Conservation (phyloP, 2,797 vertebrate genomes). For the Enteromius mattozi region DNA sequence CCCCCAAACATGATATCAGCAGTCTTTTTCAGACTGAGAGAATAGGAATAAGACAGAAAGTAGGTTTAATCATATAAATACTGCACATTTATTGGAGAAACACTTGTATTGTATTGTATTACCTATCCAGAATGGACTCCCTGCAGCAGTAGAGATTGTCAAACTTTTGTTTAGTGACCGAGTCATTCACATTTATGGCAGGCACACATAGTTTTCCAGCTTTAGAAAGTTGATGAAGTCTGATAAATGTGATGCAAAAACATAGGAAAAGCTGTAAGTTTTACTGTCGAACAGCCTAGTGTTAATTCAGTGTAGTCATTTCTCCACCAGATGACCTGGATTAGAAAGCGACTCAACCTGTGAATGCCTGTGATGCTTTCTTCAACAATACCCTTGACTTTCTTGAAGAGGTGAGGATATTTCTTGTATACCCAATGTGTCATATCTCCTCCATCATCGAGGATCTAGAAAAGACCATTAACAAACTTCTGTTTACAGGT, state of each 20-base stretch:
- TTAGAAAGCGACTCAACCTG: conserved; percentile 69
- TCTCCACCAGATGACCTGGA: conserved; percentile 71
- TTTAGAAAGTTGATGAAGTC: conserved; percentile 91
- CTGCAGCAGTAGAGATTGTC: conserved; percentile 95
- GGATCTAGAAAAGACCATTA: conserved; percentile 78
- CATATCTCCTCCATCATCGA: conserved; percentile 95
- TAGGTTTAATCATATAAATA: background rate
- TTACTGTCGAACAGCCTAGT: background rate
- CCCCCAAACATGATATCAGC: conserved; percentile 98
- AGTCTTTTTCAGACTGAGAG: conserved; percentile 89
- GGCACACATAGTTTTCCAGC: conserved; percentile 87
- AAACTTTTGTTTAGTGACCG: conserved; percentile 94
- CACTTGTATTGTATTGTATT: conserved; percentile 21
- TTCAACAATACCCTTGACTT: conserved; percentile 92
- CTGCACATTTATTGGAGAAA: background rate
- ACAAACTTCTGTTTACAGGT: background rate
- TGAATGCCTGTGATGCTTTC: conserved; percentile 94
- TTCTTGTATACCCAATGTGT: conserved; percentile 96
- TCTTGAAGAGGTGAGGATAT: conserved; percentile 89
- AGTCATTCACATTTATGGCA: conserved; percentile 94
- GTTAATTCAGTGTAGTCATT: conserved; percentile 83
- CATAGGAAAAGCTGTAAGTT: conserved; percentile 3
- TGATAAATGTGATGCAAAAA: conserved; percentile 61
- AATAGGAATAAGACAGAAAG: conserved; percentile 8
- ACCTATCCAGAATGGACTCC: conserved; percentile 94